A percentile compares a stretch with the other conserved stretches of the same genome.
Conservation (phyloP, 2,797 vertebrate species). For the Neosalanx taihuensis region DNA sequence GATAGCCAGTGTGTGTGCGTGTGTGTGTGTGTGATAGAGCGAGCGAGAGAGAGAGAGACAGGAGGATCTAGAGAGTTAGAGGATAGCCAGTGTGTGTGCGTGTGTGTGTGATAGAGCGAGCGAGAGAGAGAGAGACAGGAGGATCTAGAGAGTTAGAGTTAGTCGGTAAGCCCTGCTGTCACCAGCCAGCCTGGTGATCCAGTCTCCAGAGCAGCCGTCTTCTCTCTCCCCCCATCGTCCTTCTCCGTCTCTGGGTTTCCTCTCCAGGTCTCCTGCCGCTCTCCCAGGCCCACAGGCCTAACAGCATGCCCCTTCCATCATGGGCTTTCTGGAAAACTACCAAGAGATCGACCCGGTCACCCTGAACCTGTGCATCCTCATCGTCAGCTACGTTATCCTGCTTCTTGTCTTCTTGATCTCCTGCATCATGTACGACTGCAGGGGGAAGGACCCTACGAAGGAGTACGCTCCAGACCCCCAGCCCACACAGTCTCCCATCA, state of each 20-base stretch:
- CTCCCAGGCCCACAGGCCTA: conserved; percentile 32
- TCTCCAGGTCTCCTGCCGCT: conserved; percentile 20
- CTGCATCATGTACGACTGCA: conserved; percentile 94
- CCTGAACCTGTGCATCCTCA: conserved; percentile 94
- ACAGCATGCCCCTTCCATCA: conserved; percentile 57
- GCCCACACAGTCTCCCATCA: conserved; percentile 82
- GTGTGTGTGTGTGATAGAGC: background rate
- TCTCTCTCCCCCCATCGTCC: background rate
- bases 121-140: background rate
- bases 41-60: background rate
- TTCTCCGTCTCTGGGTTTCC: background rate
- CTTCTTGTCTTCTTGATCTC: conserved; percentile 98
- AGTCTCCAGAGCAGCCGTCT: conserved; percentile 7
- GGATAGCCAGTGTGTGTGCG: conserved; percentile 6
- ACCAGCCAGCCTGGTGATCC: conserved; percentile 17
- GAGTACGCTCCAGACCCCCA: conserved; percentile 83
- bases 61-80: background rate
- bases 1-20: background rate
- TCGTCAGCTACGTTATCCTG: conserved; percentile 93
- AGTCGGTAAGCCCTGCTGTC: conserved; percentile 42
- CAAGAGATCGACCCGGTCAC: conserved; percentile 97
- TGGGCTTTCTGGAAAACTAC: conserved; percentile 82
- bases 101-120: background rate
- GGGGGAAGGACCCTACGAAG: conserved; percentile 94
- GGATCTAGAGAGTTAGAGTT: conserved; percentile 9